Conservation (phyloP, 2,888 invertebrate species). For the Acleris literana region DNA sequence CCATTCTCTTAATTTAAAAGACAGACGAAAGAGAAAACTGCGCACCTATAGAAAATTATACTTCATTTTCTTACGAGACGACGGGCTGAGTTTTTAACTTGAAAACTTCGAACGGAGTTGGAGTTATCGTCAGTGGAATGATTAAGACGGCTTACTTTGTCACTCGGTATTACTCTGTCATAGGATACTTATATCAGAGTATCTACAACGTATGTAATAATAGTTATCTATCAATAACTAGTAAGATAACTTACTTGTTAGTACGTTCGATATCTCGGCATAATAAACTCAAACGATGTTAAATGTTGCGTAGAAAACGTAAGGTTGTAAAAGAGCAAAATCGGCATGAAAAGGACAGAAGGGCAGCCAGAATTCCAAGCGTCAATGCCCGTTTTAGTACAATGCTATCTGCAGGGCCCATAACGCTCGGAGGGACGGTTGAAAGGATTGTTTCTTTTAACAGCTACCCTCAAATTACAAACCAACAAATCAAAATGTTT, state of each 20-base stretch:
- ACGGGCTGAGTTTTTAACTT: not conserved
- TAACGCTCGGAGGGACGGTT: constrained; percentile 46
- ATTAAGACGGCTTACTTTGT: constrained; percentile 6
- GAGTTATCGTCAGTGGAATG: not conserved
- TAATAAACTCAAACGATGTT: constrained; percentile 25
- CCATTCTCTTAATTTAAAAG: constrained; percentile 30
- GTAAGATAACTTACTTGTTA: constrained; percentile 21
- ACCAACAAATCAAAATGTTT: constrained; percentile 34
- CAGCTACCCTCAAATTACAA: constrained; percentile 28
- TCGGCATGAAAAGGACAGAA: constrained; percentile 23
- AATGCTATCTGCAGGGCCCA: constrained; percentile 49
- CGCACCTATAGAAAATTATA: constrained; percentile 3
- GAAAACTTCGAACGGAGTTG: not conserved
- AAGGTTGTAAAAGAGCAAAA: constrained; percentile 5
- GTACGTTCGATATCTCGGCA: constrained; percentile 14
- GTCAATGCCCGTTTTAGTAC: constrained; percentile 50
- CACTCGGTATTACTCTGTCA: constrained; percentile 16
- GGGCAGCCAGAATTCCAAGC: constrained; percentile 36
- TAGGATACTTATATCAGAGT: constrained; percentile 1
- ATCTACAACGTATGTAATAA: constrained; percentile 4
- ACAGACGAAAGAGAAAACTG: constrained; percentile 16
- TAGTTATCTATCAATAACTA: constrained; percentile 26
- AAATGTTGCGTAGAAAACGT: constrained; percentile 37
- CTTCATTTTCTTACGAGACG: not conserved
- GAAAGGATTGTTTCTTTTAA: constrained; percentile 35